Base-by-base conservation (phyloP, 2,113 vertebrate genomes). In the Phyllostomus hastatus region DNA sequence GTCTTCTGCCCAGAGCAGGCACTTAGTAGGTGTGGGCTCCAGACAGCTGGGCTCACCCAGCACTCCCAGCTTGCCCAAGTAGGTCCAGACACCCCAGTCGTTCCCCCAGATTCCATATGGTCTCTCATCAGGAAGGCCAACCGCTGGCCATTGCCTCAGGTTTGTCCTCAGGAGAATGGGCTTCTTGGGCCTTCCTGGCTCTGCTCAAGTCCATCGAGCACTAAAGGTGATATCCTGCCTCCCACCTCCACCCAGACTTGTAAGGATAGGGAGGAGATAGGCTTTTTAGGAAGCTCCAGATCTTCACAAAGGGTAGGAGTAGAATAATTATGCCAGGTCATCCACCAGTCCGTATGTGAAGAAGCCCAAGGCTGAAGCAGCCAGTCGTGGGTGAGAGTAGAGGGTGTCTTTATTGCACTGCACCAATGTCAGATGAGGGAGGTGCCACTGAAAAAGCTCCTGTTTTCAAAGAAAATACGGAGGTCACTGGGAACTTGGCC, bases 371-470 rank as follows among this genome's bases (percentile, higher is more conserved):
- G 91, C 82, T 93, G 79, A 82, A 85, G 41, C 80, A 92, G 52
- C 26, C 83, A 88, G 91, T 64, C 31, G 0, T 35, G 38, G 57
- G 24, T 66, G 73, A 91, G 50, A 66, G 46, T 52, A 16, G 7
- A 50, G 26, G 24, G 16, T 73, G 11, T 94, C 94, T 98, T 98
- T 98, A 98, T 97, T 97, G 95, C 95, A 98, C 95, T 75, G 38
- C 66, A 93, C 73, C 91, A 92, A 93, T 88, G 91, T 96, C 94
- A 95, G 41, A 48, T 69, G 81, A 12, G 43, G 14, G 78, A 95
- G n/a, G 43, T 70, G 2, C 31, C 64, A 61, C 31, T 87, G 73
- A 93, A 97, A 97, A 86, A 96, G 59, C 76, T 92, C 54, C 83
- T 50, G 3, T 94, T 93, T 96, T 88, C 85, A 96, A 82, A 94